Conservation (phyloP, 2,888 invertebrate species). For the Euplexia lucipara region DNA sequence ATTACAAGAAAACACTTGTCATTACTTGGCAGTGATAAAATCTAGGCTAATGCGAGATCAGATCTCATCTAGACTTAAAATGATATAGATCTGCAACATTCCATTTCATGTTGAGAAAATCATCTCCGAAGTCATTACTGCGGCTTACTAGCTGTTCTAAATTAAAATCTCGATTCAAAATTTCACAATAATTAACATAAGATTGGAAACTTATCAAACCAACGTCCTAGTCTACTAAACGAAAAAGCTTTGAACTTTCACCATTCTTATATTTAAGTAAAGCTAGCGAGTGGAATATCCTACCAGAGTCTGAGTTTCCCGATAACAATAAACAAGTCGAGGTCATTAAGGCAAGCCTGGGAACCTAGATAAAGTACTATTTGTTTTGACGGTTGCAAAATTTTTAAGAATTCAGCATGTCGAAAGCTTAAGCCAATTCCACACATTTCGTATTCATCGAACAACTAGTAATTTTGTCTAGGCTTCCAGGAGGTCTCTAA, state of each 20-base stretch:
- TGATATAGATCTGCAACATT: conserved; percentile 42
- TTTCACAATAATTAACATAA: conserved; percentile 16
- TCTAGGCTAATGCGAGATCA: conserved; percentile 55
- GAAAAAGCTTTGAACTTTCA: not conserved
- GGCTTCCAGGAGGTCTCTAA: too few relatives aligned
- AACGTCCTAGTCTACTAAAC: not conserved
- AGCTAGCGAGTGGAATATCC: too few relatives aligned
- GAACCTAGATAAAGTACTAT: too few relatives aligned
- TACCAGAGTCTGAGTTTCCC: too few relatives aligned
- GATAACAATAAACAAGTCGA: too few relatives aligned
- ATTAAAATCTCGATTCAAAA: conserved; percentile 8
- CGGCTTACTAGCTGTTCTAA: conserved; percentile 2
- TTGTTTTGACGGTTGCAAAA: too few relatives aligned
- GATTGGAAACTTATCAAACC: not conserved
- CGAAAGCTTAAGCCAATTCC: too few relatives aligned
- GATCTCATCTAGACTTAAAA: conserved; percentile 49
- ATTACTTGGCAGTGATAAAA: conserved; percentile 51
- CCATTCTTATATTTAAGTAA: too few relatives aligned
- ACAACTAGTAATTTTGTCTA: too few relatives aligned
- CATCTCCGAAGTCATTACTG: conserved; percentile 26
- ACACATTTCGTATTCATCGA: too few relatives aligned
- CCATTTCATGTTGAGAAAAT: conserved; percentile 45
- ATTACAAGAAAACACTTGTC: conserved; percentile 55
- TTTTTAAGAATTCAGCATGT: too few relatives aligned
- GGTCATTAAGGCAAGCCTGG: too few relatives aligned